These are phyloP conservation scores for Fregetta grallaria DNA, from an alignment of 2,113 vertebrate species.

Conservation along the genomic window DNA sequence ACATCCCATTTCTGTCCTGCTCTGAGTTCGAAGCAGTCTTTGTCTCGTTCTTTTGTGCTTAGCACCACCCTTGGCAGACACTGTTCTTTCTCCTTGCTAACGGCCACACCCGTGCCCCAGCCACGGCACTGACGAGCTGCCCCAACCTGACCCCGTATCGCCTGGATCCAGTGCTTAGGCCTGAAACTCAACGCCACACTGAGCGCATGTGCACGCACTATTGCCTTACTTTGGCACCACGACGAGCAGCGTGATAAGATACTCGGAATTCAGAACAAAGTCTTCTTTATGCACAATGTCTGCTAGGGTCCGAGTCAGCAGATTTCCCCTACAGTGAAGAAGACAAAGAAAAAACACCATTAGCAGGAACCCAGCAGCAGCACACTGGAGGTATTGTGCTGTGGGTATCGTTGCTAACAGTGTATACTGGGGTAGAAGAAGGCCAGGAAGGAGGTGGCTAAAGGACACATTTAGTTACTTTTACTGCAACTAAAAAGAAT, in stretches of 20 bases:
- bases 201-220: background rate
- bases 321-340: slow-evolving; percentile 76
- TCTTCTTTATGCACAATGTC: slow-evolving; percentile 89
- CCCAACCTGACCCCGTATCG: rapidly evolving
- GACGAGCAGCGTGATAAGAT: slow-evolving; percentile 91
- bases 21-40: background rate
- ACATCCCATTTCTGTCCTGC: background rate
- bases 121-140: background rate
- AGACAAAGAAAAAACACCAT: background rate
- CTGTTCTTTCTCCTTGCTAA: background rate
- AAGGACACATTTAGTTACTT: background rate
- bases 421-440: background rate
- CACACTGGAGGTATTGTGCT: background rate
- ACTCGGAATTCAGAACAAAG: slow-evolving; percentile 90
- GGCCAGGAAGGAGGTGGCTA: background rate
- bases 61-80: background rate
- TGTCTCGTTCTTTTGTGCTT: background rate
- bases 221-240: slow-evolving; percentile 87
- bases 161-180: rapidly evolving
- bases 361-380: background rate
- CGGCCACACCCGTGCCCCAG: background rate
- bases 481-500: background rate
- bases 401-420: background rate
- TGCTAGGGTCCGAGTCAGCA: slow-evolving; percentile 84
- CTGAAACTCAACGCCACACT: background rate